Conservation (phyloP, 2,888 invertebrate genomes). For the Brenthis hecate region DNA sequence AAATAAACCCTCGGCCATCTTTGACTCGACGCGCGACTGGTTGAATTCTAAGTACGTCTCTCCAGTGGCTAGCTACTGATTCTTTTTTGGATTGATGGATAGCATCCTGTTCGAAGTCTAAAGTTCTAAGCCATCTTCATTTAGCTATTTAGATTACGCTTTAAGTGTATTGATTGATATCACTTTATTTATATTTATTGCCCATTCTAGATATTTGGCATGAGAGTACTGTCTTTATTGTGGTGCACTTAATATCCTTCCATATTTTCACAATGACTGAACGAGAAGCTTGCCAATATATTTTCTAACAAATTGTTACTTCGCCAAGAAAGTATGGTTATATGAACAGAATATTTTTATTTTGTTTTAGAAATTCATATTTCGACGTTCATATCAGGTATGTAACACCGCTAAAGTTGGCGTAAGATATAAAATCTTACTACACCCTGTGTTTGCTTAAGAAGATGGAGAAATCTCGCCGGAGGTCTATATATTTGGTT, state of each 20-base stretch:
- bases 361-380: conserved; percentile 11
- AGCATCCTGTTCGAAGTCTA: conserved; percentile 41
- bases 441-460: conserved; percentile 50
- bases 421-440: conserved; percentile 10
- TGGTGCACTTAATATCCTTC: conserved; percentile 19
- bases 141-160: conserved; percentile 25
- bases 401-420: conserved; percentile 30
- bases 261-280: conserved; percentile 20
- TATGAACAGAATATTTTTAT: conserved; percentile 10
- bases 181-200: conserved; percentile 18
- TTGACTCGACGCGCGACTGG: conserved; percentile 73
- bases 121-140: conserved; percentile 34
- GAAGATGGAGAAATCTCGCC: conserved; percentile 57
- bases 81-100: conserved; percentile 60
- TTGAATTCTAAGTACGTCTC: conserved; percentile 76
- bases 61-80: conserved; percentile 65
- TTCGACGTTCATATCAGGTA: conserved; percentile 3
- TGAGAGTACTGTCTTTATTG: conserved; percentile 14
- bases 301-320: conserved; percentile 16
- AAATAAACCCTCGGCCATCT: conserved; percentile 81
- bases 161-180: conserved; percentile 23
- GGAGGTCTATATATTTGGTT: conserved; percentile 59
- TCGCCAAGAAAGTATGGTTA: conserved; percentile 18
- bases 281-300: conserved; percentile 19
- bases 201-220: conserved; percentile 20